Percentiles rank a stretch among this genome's conserved stretches.
Conservation (phyloP, 2,113 vertebrate genomes). For the Gopherus evgoodei region DNA sequence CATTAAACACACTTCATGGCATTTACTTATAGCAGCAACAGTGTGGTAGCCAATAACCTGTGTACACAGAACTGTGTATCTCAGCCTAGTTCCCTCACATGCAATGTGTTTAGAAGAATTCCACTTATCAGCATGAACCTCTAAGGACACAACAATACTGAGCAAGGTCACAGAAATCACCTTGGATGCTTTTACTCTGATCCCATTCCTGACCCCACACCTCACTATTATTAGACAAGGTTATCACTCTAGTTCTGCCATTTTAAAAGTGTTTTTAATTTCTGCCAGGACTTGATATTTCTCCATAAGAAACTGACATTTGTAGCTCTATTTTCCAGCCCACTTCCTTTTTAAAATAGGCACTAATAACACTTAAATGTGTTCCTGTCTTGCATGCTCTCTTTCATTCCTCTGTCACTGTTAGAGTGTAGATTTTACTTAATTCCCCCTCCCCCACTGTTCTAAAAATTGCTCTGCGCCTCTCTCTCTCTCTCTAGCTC, state of each 20-base stretch:
- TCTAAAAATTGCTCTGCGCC: slow-evolving; percentile 16
- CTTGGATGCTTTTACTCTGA: neutral
- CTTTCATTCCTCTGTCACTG: slow-evolving; percentile 55
- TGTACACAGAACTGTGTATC: neutral
- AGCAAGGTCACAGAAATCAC: neutral
- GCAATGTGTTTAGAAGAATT: neutral
- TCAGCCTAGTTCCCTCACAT: neutral
- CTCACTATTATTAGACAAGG: neutral
- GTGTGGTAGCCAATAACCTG: neutral
- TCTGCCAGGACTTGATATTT: slow-evolving; percentile 31
- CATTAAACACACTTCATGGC: neutral
- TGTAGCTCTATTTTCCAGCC: slow-evolving; percentile 66
- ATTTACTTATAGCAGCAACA: neutral
- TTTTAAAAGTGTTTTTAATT: slow-evolving; percentile 35
- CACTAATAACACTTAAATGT: slow-evolving; percentile 76
- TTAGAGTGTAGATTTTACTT: slow-evolving; percentile 58
- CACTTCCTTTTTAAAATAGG: slow-evolving; percentile 79
- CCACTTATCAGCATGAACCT: neutral
- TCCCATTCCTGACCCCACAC: neutral
- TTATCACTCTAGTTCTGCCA: slow-evolving; percentile 10
- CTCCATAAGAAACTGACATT: slow-evolving; percentile 49
- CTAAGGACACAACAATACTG: neutral
- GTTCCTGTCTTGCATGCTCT: slow-evolving; percentile 37
- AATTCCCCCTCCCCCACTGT: neutral
- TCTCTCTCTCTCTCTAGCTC: neutral